Evolutionary conservation across 2,113 vertebrate species (phyloP).

Genomic region (Scomber japonicus): DNA sequence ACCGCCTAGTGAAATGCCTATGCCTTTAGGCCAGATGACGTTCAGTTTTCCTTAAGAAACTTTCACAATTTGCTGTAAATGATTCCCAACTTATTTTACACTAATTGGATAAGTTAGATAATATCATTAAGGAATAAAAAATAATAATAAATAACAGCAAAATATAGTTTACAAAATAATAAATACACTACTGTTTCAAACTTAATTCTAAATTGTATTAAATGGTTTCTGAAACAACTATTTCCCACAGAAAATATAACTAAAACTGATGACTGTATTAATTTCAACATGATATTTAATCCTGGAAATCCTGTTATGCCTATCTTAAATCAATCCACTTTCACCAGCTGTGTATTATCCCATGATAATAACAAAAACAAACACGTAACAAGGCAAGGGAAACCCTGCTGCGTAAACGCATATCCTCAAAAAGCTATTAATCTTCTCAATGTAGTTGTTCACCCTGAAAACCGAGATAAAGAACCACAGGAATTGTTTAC

Average conservation of each 20-base stretch:
- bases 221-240: neutral
- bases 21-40: constrained; percentile 10
- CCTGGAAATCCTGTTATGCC: constrained; percentile 45
- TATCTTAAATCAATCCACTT: constrained; percentile 71
- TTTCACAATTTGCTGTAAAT: neutral
- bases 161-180: neutral
- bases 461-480: constrained; percentile 85
- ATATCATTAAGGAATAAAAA: neutral
- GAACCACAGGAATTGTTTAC: constrained; percentile 84
- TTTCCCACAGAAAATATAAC: constrained; percentile 22
- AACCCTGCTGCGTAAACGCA: constrained; percentile 79
- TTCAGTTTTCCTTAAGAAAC: neutral
- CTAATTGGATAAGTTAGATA: neutral
- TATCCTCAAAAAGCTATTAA: constrained; percentile 84
- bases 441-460: constrained; percentile 82
- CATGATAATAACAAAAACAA: constrained; percentile 83
- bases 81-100: neutral
- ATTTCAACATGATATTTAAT: constrained; percentile 34
- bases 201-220: neutral
- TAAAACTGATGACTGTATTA: constrained; percentile 6
- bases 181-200: neutral
- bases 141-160: neutral
- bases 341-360: constrained; percentile 72
- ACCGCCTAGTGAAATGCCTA: neutral
- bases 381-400: constrained; percentile 77